phyloP scores from a whole-genome alignment of 1,140 invertebrate genomes.

The Teleogryllus occipitalis region DNA sequence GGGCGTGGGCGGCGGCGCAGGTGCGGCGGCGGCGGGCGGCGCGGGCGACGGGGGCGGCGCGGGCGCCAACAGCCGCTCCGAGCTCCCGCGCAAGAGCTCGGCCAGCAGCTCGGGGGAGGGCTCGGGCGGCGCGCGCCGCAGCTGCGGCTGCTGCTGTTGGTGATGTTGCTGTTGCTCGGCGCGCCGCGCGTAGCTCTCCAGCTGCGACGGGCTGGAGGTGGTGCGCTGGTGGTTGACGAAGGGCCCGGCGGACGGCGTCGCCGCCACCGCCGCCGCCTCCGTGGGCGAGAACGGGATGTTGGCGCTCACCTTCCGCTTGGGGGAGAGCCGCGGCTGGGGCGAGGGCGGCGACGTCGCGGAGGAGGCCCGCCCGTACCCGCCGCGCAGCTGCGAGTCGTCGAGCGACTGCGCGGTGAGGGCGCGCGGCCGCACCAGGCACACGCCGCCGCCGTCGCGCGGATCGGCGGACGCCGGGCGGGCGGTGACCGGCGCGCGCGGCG shows the following conservation, averaged over 20 bases:
- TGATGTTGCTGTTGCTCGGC: neutral
- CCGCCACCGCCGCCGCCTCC: too few relatives aligned
- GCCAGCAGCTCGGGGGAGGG: constrained; percentile 61
- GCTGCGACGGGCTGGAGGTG: constrained; percentile 68
- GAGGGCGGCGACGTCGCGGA: constrained; percentile 21
- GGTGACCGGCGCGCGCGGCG: constrained; percentile 23
- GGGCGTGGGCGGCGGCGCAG: constrained; percentile 40
- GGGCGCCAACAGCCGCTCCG: constrained; percentile 44
- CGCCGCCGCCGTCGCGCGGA: constrained; percentile 32
- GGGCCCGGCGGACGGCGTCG: too few relatives aligned
- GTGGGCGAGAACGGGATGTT: constrained; percentile 37
- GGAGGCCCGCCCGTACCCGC: constrained; percentile 14
- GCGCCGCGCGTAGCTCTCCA: constrained; percentile 41
- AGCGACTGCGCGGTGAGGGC: constrained; percentile 36
- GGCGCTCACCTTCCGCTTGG: constrained; percentile 44
- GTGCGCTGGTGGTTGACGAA: constrained; percentile 59
- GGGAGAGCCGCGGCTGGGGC: constrained; percentile 27
- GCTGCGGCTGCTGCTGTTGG: too few relatives aligned
- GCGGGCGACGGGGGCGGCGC: constrained; percentile 28
- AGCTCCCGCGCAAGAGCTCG: constrained; percentile 63
- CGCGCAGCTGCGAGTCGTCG: constrained; percentile 38
- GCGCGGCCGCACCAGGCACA: constrained; percentile 27
- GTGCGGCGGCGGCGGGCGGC: constrained; percentile 67
- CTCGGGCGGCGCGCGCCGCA: constrained; percentile 30
- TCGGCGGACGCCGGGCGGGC: constrained; percentile 30